Evolutionary conservation across 2,797 vertebrate genomes (phyloP).

Genomic region (Melanotaenia boesemani): DNA sequence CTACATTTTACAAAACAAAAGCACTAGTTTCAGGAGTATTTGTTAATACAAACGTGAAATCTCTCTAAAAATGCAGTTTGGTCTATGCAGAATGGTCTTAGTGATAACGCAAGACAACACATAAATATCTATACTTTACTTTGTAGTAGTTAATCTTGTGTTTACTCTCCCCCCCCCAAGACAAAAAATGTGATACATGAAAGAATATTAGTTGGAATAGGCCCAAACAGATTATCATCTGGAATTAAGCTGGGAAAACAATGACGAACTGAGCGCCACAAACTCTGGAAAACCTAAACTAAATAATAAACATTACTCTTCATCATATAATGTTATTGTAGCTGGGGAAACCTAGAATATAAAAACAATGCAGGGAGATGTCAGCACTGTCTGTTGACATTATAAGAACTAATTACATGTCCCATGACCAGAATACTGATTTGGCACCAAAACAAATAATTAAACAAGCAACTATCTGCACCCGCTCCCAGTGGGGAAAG

Average conservation of each 20-base stretch:
- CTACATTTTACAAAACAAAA: background rate
- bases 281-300: constrained; percentile 10
- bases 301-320: background rate
- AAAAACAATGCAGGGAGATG: background rate
- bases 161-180: background rate
- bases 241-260: background rate
- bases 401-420: constrained; percentile 1
- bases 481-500: background rate
- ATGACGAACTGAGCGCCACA: background rate
- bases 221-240: background rate
- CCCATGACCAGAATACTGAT: constrained; percentile 10
- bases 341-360: background rate
- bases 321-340: background rate
- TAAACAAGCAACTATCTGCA: constrained; percentile 14
- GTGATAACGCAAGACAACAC: constrained; percentile 4
- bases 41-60: background rate
- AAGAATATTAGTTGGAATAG: background rate
- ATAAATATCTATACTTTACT: background rate
- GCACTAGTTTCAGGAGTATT: background rate
- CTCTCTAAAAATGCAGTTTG: background rate
- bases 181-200: background rate
- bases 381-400: constrained; percentile 11
- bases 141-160: background rate
- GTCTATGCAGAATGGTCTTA: background rate
- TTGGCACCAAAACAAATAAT: constrained; percentile 29